Conservation (phyloP, 2,888 invertebrate species). For the Leptinotarsa haldemani region DNA sequence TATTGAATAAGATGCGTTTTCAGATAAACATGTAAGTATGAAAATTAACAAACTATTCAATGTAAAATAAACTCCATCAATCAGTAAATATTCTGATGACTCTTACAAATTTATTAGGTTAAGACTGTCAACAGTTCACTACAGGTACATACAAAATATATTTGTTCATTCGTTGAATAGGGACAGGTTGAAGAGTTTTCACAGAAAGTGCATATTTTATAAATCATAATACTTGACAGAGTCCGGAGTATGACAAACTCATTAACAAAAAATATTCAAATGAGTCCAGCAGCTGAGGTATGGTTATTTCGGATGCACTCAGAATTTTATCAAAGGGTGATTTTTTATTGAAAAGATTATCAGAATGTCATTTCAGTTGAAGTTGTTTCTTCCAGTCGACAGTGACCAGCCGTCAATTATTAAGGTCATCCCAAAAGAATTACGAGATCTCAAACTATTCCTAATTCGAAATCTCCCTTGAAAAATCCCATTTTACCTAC, state of each 20-base stretch:
- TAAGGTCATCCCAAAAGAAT: slow-evolving; percentile 26
- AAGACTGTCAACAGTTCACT: slow-evolving; percentile 14
- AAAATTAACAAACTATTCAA: too few species aligned
- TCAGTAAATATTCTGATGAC: slow-evolving; percentile 4
- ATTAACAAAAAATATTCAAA: slow-evolving; percentile 11
- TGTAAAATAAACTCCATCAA: too few species aligned
- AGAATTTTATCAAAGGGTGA: neutral
- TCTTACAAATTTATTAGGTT: slow-evolving; percentile 17
- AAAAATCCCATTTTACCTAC: slow-evolving; percentile 37
- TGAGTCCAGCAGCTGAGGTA: neutral
- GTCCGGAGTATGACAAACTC: slow-evolving; percentile 9
- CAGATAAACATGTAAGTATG: too few species aligned
- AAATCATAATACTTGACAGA: neutral
- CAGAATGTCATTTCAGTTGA: slow-evolving; percentile 14
- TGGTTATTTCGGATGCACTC: slow-evolving; percentile 2
- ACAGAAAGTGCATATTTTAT: slow-evolving; percentile 11
- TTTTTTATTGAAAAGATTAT: slow-evolving; percentile 10
- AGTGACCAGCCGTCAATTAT: slow-evolving; percentile 25
- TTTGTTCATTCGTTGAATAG: neutral
- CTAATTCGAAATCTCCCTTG: slow-evolving; percentile 31
- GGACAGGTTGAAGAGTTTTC: neutral
- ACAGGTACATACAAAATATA: slow-evolving; percentile 14
- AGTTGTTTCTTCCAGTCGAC: slow-evolving; percentile 21
- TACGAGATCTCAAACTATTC: slow-evolving; percentile 4
- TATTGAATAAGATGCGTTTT: too few species aligned